Evolutionary conservation across 2,113 vertebrate genomes (phyloP).

Genomic region (Oceanodroma tethys): DNA sequence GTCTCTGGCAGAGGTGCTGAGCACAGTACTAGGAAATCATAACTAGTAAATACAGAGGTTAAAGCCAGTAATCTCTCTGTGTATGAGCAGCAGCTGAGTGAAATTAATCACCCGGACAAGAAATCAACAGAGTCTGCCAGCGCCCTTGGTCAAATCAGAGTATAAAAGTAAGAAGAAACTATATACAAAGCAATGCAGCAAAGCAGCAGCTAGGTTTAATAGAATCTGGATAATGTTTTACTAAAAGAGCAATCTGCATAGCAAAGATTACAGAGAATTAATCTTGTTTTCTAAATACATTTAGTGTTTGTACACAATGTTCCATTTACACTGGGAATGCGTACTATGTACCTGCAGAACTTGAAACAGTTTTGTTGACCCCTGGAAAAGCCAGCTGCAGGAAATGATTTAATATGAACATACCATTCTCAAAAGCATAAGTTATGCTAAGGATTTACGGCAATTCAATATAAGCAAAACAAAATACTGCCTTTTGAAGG

Average conservation of each 20-base stretch:
- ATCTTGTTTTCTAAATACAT: neutral
- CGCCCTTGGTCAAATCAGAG: neutral
- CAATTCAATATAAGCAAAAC: neutral
- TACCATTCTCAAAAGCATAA: neutral
- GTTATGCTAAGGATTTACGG: neutral
- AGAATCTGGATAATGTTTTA: neutral
- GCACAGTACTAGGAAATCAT: neutral
- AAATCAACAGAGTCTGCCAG: neutral
- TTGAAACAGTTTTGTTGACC: neutral
- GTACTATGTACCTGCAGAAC: neutral
- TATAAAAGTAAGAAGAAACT: neutral
- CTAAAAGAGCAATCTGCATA: neutral
- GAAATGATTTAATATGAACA: neutral
- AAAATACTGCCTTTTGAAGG: neutral
- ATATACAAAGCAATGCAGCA: neutral
- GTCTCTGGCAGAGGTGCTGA: neutral
- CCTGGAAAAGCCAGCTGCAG: neutral
- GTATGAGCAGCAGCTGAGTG: neutral
- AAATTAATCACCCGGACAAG: constrained; percentile 27
- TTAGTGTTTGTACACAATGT: neutral
- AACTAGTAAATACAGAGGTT: neutral
- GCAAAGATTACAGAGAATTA: neutral
- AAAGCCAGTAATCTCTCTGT: neutral
- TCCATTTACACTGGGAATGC: neutral
- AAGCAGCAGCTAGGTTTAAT: neutral